phyloP scores from a whole-genome alignment of 2,797 vertebrate genomes.

The Halcyon smyrnensis region DNA sequence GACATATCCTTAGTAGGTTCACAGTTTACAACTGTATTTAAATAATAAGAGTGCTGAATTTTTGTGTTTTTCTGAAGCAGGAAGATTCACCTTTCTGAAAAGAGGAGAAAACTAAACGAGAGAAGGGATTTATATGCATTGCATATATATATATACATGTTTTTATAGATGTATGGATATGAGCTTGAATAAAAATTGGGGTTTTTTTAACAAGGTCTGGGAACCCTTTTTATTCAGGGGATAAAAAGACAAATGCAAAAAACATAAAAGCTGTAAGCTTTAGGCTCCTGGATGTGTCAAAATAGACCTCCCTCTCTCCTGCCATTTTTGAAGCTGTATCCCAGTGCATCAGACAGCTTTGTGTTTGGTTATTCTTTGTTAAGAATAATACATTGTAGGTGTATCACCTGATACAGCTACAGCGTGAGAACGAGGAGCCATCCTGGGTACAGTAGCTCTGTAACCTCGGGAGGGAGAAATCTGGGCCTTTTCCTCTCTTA shows the following conservation, averaged over 20 bases:
- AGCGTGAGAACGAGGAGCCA: not conserved
- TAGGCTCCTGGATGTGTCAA: not conserved
- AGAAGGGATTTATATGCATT: not conserved
- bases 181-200: not conserved
- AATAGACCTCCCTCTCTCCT: not conserved
- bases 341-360: not conserved
- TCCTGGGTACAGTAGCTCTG: not conserved
- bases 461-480: not conserved
- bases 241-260: not conserved
- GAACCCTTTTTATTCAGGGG: not conserved
- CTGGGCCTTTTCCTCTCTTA: not conserved
- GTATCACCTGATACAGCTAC: too few species aligned
- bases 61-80: not conserved
- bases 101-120: not conserved
- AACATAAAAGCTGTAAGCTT: not conserved
- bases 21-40: not conserved
- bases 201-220: not conserved
- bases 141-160: not conserved
- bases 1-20: not conserved
- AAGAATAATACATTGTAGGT: not conserved
- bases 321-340: not conserved
- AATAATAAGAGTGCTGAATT: not conserved
- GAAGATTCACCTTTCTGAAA: not conserved
- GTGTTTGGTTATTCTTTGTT: not conserved
- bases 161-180: not conserved